Base-by-base conservation (phyloP, 2,113 vertebrate genomes). In the Nettapus auritus region DNA sequence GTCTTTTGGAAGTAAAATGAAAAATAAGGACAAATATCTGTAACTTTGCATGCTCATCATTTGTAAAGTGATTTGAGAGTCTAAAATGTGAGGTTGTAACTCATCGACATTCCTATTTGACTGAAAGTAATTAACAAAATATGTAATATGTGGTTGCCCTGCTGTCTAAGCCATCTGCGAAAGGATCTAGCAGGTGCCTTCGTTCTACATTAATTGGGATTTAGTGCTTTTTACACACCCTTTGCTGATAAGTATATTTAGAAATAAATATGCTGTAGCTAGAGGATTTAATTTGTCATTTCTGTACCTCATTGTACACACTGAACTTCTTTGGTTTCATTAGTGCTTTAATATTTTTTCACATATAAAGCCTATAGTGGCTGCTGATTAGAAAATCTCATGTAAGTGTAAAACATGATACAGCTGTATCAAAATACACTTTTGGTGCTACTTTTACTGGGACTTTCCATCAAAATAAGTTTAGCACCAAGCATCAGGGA, bases 91-190 rank as follows among this genome's bases (percentile, higher is more conserved):
- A 38, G 46, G 18, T 8, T 38, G 8, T 63, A 78, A 68, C 11
- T 44, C 46, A 46, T 23, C 23, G 46, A 44, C 9, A 40, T 38
- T 76, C 6, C 8, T 83, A 31, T 79, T 62, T 71, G 46, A 50
- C 64, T 34, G 52, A 22, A 83, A 74, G 38, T 63, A 88, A 86
- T 90, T 83, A 73, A 8, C 26, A n/a, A 33, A 55, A 81, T 26
- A 29, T 48, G 36, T 79, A 83, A 64, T 34, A 28, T 6, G 60
- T 50, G n/a, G 36, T 91, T 88, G 48, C 31, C 76, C 31, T 73
- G 53, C 82, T 93, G 86, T 68, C 66, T 73, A 82, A 91, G 17
- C 55, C 86, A 94, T 95, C 53, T 97, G 77, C 55, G 19, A 33
- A 25, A 80, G 25, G 70, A 68, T 63, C 42, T 29, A 59, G 10